Conservation (phyloP, 2,113 vertebrate species). For the Limanda limanda region DNA sequence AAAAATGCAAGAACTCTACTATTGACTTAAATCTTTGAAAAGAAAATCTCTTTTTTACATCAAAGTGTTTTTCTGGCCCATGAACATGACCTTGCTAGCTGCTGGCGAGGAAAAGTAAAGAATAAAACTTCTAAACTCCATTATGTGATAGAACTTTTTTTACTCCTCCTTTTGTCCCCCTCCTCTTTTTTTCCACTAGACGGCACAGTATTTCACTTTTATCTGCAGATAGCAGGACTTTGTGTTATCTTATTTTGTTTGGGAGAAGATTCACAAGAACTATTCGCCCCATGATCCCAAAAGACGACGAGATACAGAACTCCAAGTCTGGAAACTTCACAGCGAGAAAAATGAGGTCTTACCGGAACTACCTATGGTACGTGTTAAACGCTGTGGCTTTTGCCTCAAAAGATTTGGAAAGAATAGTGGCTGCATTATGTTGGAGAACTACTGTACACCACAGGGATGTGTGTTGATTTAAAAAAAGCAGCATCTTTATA, state of each 20-base stretch:
- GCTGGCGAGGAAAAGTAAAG: constrained; percentile 57
- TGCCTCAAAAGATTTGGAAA: constrained; percentile 49
- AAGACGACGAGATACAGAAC: constrained; percentile 80
- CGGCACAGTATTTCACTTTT: constrained; percentile 83
- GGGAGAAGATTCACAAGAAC: constrained; percentile 75
- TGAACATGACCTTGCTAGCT: constrained; percentile 79
- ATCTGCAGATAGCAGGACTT: constrained; percentile 84
- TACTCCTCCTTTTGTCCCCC: constrained; percentile 55
- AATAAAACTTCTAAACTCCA: constrained; percentile 79
- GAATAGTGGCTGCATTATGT: constrained; percentile 26
- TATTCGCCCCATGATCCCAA: constrained; percentile 73
- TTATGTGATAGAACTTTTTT: constrained; percentile 71
- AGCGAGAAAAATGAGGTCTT: constrained; percentile 78
- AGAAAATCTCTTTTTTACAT: constrained; percentile 38
- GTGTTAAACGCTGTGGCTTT: constrained; percentile 68
- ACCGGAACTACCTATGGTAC: constrained; percentile 65
- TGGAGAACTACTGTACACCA: background rate
- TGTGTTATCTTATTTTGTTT: constrained; percentile 84
- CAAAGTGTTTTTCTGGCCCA: constrained; percentile 56
- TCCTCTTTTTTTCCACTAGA: constrained; percentile 65
- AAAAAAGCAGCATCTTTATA: background rate
- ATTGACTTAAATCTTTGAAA: constrained; percentile 48
- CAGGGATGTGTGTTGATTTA: constrained; percentile 8
- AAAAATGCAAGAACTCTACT: constrained; percentile 45
- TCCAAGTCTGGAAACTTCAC: constrained; percentile 77